Percentiles rank a stretch among this genome's conserved stretches.
phyloP scores from a whole-genome alignment of 2,888 invertebrate genomes.

The Cyclophora punctaria region DNA sequence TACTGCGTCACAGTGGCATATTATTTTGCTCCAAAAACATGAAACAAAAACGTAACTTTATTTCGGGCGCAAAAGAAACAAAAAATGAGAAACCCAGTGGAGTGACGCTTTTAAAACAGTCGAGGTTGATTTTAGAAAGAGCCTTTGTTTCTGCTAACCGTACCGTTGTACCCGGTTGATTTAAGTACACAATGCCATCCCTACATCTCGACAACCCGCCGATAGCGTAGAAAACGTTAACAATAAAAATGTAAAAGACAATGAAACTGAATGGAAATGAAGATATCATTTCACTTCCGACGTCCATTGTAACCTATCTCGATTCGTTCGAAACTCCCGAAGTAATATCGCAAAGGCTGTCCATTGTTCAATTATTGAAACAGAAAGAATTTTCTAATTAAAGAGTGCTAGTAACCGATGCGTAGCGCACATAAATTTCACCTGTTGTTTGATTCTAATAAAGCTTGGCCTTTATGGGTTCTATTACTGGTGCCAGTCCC shows the following conservation, averaged over 20 bases:
- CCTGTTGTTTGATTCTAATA: constrained; percentile 54
- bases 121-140: constrained; percentile 51
- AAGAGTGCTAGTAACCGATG: constrained; percentile 4
- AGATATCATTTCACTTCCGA: constrained; percentile 43
- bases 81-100: constrained; percentile 32
- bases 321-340: constrained; percentile 27
- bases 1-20: too few species aligned
- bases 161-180: constrained; percentile 49
- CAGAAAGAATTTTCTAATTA: constrained; percentile 7
- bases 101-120: constrained; percentile 51
- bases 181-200: constrained; percentile 56
- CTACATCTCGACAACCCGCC: constrained; percentile 45
- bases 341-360: constrained; percentile 8
- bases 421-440: constrained; percentile 28
- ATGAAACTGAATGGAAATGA: constrained; percentile 49
- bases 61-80: constrained; percentile 30
- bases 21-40: too few species aligned
- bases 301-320: constrained; percentile 31
- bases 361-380: constrained; percentile 7
- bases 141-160: constrained; percentile 57
- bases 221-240: constrained; percentile 62
- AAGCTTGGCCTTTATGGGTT: constrained; percentile 52
- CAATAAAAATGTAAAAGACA: constrained; percentile 61
- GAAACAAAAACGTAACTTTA: constrained; percentile 14
- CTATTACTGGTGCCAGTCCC: constrained; percentile 52